phyloP scores from a whole-genome alignment of 2,113 vertebrate species.

The Aldabrachelys gigantea region DNA sequence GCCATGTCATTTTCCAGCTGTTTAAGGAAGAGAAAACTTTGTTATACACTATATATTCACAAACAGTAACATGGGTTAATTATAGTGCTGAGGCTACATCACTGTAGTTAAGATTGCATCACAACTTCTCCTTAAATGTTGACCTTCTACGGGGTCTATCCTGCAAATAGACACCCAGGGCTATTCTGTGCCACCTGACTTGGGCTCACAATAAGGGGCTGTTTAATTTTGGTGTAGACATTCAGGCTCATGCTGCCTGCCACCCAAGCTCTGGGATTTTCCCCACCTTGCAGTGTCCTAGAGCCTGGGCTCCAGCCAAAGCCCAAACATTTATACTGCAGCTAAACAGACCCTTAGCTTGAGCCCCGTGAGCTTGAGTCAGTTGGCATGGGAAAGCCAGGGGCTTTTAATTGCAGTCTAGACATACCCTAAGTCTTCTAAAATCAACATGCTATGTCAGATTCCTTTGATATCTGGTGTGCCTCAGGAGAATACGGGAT shows the following conservation, averaged over 20 bases:
- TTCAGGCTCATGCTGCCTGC: background rate
- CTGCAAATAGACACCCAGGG: background rate
- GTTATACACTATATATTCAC: background rate
- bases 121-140: background rate
- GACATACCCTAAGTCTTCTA: background rate
- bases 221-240: background rate
- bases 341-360: background rate
- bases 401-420: background rate
- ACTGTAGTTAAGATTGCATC: background rate
- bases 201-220: background rate
- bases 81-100: background rate
- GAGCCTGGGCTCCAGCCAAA: background rate
- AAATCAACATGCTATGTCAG: background rate
- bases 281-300: background rate
- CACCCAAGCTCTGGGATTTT: background rate
- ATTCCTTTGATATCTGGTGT: background rate
- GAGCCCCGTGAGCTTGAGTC: background rate
- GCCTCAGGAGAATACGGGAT: background rate
- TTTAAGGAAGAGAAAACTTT: conserved; percentile 29
- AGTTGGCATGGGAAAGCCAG: too few species aligned
- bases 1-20: background rate
- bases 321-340: background rate
- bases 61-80: background rate
- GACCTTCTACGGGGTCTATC: background rate
- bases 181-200: background rate